Evolutionary conservation across 2,888 invertebrate species (phyloP).

Genomic region (Mesoligia furuncula): DNA sequence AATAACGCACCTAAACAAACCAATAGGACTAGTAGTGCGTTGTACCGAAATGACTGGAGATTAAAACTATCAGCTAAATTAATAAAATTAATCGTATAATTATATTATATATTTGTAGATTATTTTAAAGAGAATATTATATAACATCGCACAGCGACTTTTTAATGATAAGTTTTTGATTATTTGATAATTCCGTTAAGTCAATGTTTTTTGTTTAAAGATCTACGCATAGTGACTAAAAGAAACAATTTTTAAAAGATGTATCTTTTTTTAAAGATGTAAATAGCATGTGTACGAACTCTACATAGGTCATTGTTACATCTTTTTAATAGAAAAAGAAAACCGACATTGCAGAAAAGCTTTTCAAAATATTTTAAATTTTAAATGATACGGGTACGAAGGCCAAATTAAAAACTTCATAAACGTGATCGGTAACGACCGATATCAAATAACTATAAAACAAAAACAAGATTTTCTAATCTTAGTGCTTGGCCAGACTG

Average conservation of each 20-base stretch:
- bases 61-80: slow-evolving; percentile 57
- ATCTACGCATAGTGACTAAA: slow-evolving; percentile 11
- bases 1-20: slow-evolving; percentile 60
- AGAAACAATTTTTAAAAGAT: background rate
- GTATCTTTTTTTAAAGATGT: background rate
- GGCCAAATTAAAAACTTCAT: no score
- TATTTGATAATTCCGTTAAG: slow-evolving; percentile 38
- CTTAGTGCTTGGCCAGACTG: no score
- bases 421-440: no score
- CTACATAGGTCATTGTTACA: background rate
- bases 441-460: no score
- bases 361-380: background rate
- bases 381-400: no score
- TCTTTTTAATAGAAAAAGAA: background rate
- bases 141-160: slow-evolving; percentile 54
- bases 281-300: background rate
- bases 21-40: slow-evolving; percentile 71
- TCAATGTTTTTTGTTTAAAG: slow-evolving; percentile 34
- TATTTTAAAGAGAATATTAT: slow-evolving; percentile 42
- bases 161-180: slow-evolving; percentile 45
- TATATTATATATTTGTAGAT: slow-evolving; percentile 44
- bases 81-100: slow-evolving; percentile 50
- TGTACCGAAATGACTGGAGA: slow-evolving; percentile 63
- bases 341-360: background rate
- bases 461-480: no score